Evolutionary conservation across 64 coral and sea anemone genomes (phyloP).

Genomic region (Exaiptasia diaphana): DNA sequence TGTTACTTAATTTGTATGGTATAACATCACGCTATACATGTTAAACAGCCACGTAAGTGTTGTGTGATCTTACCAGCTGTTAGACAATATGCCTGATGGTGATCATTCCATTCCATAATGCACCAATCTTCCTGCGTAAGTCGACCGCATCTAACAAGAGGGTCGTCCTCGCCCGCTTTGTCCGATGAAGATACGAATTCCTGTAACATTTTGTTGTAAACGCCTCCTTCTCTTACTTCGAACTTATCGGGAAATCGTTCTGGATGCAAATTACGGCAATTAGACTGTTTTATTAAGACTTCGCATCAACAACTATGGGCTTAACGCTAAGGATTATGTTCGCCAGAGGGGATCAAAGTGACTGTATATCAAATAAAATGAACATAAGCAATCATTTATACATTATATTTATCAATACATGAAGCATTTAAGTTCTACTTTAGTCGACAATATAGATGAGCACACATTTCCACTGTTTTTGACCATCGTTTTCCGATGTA

Average conservation of each 20-base stretch:
- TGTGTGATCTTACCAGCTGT: constrained; percentile 39
- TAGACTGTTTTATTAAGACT: no score
- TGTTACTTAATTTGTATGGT: not conserved
- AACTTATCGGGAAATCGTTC: constrained; percentile 60
- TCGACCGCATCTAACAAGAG: constrained; percentile 37
- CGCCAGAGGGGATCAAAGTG: no score
- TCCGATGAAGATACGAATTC: constrained; percentile 70
- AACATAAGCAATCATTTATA: no score
- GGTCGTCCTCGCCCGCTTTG: constrained; percentile 30
- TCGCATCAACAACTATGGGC: no score
- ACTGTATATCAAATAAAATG: no score
- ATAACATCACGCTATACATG: not conserved
- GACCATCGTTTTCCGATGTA: no score
- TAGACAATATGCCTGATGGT: constrained; percentile 58
- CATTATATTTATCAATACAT: no score
- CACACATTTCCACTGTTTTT: no score
- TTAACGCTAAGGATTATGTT: no score
- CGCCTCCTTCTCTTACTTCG: constrained; percentile 41
- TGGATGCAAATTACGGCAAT: no score
- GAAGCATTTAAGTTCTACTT: no score
- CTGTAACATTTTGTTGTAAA: constrained; percentile 65
- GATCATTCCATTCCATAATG: constrained; percentile 66
- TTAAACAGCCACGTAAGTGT: not conserved
- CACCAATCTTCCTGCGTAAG: constrained; percentile 72
- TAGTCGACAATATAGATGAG: no score